Percentiles rank a stretch among this genome's conserved stretches.
Evolutionary conservation across 1,140 invertebrate species (phyloP).

Genomic region (Helicoverpa armigera): DNA sequence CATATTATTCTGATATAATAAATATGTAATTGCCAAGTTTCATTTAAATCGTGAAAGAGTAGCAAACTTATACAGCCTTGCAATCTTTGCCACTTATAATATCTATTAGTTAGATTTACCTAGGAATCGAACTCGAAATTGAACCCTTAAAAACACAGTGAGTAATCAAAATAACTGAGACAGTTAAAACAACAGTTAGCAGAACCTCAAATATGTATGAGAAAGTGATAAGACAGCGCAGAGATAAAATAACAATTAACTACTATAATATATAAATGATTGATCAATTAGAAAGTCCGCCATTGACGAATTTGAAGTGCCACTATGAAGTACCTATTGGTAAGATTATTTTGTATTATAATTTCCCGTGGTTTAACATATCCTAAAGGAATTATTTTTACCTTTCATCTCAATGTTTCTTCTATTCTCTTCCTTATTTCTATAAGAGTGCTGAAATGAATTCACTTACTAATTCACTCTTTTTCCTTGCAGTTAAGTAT

Average conservation of each 20-base stretch:
- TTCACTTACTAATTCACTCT: no score
- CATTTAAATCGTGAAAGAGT: no score
- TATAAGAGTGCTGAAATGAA: no score
- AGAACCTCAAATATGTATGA: conserved; percentile 4
- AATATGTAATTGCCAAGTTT: no score
- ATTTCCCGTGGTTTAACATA: not conserved
- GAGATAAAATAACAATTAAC: conserved; percentile 17
- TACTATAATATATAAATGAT: conserved; percentile 1
- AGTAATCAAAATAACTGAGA: not conserved
- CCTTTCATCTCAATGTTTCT: not conserved
- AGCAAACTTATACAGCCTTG: no score
- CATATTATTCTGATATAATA: no score
- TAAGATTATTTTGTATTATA: not conserved
- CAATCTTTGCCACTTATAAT: no score
- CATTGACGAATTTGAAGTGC: not conserved
- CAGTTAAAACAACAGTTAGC: not conserved
- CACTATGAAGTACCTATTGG: conserved; percentile 10
- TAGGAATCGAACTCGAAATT: no score
- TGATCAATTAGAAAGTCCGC: not conserved
- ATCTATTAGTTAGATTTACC: no score
- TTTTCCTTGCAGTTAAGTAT: conserved; percentile 30
- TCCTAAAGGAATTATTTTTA: no score
- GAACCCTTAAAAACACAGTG: no score
- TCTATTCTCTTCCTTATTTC: no score
- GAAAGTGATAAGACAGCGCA: not conserved